A percentile compares a stretch with the other conserved stretches of the same genome.
Evolutionary conservation across 2,888 invertebrate genomes (phyloP).

Genomic region (Drosophila greeni): DNA sequence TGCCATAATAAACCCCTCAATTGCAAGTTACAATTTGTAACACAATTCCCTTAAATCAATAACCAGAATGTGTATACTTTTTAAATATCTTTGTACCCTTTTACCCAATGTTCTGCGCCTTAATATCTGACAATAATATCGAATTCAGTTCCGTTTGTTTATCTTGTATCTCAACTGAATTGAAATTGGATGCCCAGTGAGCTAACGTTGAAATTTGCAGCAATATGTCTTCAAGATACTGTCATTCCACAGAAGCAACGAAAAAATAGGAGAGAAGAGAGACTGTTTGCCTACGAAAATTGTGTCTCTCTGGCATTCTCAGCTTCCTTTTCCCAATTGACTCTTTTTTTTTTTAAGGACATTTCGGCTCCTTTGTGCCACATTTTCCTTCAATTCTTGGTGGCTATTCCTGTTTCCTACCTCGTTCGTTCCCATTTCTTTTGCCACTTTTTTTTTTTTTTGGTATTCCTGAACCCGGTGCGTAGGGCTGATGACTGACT

Average conservation of each 20-base stretch:
- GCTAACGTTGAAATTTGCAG: background rate
- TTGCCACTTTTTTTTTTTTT: constrained; percentile 5
- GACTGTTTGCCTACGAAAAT: constrained; percentile 15
- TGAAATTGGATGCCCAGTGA: constrained; percentile 7
- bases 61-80: background rate
- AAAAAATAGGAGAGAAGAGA: background rate
- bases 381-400: constrained; percentile 45
- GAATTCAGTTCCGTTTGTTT: background rate
- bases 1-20: too few species aligned
- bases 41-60: background rate
- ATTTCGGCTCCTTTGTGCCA: constrained; percentile 61
- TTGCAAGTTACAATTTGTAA: too few species aligned
- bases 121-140: background rate
- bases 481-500: constrained; percentile 56
- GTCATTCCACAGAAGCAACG: background rate
- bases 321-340: constrained; percentile 24
- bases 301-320: constrained; percentile 21
- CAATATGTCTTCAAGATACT: constrained; percentile 10
- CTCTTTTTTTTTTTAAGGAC: constrained; percentile 43
- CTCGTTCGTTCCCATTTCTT: constrained; percentile 31
- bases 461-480: constrained; percentile 33
- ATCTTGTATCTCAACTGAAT: constrained; percentile 3
- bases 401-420: constrained; percentile 16
- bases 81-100: too few species aligned
- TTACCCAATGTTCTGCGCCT: background rate